Conservation (phyloP, 2,113 vertebrate species). For the Alligator sinensis region DNA sequence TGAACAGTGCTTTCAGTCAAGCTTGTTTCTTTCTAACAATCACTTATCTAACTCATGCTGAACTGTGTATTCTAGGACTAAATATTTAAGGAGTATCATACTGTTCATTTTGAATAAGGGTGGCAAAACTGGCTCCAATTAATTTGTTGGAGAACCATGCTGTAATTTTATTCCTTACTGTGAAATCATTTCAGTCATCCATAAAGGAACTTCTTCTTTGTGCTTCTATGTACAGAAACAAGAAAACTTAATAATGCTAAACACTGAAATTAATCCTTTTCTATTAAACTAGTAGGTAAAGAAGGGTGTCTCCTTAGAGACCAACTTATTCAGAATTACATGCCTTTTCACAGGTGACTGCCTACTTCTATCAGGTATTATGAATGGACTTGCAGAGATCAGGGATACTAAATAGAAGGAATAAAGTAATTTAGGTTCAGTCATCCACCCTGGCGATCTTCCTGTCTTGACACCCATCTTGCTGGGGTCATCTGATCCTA, state of each 20-base stretch:
- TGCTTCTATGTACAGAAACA: neutral
- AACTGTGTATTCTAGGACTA: neutral
- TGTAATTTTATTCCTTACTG: neutral
- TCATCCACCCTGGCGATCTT: too few species aligned
- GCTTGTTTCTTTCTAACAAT: neutral
- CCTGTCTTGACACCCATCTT: too few species aligned
- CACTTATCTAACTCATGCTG: too few species aligned
- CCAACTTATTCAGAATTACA: too few species aligned
- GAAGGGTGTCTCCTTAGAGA: neutral
- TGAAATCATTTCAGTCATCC: neutral
- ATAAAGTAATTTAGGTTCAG: too few species aligned
- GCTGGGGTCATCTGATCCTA: too few species aligned
- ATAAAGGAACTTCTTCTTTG: neutral
- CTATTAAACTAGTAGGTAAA: neutral
- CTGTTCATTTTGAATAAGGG: rapidly evolving
- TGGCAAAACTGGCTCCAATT: neutral
- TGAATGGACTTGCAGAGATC: too few species aligned
- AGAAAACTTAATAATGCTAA: neutral
- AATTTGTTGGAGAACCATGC: neutral
- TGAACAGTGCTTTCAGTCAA: neutral
- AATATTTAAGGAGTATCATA: neutral
- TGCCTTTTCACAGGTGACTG: too few species aligned
- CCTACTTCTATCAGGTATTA: too few species aligned
- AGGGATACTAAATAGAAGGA: too few species aligned
- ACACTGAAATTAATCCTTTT: neutral